Percentiles rank a stretch among this genome's conserved stretches.
phyloP scores from a whole-genome alignment of 2,113 vertebrate species.

The Scartelaos histophorus region DNA sequence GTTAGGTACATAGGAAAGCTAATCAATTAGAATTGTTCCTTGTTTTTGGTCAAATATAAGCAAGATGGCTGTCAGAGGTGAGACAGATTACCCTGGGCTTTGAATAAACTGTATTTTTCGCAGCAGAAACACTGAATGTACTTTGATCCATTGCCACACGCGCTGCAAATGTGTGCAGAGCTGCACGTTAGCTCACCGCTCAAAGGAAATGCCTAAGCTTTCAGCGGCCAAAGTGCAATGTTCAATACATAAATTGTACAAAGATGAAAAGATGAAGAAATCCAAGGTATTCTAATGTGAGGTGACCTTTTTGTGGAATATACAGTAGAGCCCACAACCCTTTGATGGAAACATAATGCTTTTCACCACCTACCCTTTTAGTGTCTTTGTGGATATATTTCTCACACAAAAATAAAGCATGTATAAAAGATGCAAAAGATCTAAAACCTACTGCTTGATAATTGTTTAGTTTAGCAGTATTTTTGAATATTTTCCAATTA shows the following conservation, averaged over 20 bases:
- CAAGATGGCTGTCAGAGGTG: constrained; percentile 28
- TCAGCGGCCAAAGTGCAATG: constrained; percentile 21
- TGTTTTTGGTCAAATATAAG: constrained; percentile 35
- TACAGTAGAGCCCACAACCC: not conserved
- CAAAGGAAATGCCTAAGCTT: constrained; percentile 57
- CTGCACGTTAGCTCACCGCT: constrained; percentile 44
- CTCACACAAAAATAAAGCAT: not conserved
- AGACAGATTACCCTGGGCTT: constrained; percentile 40
- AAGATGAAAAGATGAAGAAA: constrained; percentile 5
- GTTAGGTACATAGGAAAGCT: constrained; percentile 20
- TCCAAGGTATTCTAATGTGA: constrained; percentile 5
- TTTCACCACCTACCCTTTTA: not conserved
- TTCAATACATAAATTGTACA: constrained; percentile 18
- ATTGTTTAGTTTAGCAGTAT: not conserved
- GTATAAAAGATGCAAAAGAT: not conserved
- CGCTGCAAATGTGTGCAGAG: constrained; percentile 39
- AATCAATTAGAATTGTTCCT: constrained; percentile 33
- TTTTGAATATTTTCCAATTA: not conserved
- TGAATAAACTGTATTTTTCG: constrained; percentile 54
- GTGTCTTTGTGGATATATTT: not conserved
- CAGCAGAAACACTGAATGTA: not conserved
- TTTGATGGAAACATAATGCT: not conserved
- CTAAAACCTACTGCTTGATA: not conserved
- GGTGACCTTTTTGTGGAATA: not conserved
- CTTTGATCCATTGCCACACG: constrained; percentile 39